Evolutionary conservation across 30 jellyfish, hydroid and myxozoan genomes (phyloP), one percentile per base, ranked within the genome.

Genomic region (Rhopilema esculentum): DNA sequence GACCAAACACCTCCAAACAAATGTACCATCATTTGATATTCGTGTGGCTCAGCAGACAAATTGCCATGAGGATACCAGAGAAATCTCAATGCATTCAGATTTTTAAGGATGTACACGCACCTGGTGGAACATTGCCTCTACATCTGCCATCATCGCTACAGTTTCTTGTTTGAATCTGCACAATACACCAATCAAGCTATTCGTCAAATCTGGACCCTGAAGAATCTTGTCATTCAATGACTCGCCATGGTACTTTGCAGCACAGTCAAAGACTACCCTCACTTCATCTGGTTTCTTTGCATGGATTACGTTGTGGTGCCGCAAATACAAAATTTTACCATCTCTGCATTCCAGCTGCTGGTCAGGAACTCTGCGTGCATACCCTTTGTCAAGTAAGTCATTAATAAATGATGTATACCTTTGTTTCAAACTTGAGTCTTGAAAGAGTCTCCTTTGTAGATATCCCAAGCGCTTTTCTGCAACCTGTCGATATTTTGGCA

Each of bases 41-140:
- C 88, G 21, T 51, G 77, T 18, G 83, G 74, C 4, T 64, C 63
- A 0, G 9, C 28, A 16, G 25, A 18, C 32, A 88, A 21, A 50
- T 88, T 88, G 26, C 89, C 96, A 61, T 71, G 52, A 4, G 92
- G 88, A 33, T 21, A 88, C 96, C 96, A 88, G 17, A 88, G 86
- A 66, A 88, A 88, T 20, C 96, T 2, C 40, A 88, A 50, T 23
- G 88, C 80, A 72, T 80, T 61, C 16, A 49, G 18, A 69, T 88
- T 88, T 27, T 80, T 49, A 16, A 6, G 87, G 80, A 53, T 50
- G 73, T 16, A 88, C 96, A 15, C 80, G 75, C 66, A 89, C 93
- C 66, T 89, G 96, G 22, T 49, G 80, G 57, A 88, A 88, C 96
- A 88, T 88, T 7, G 92, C 92, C 64, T 79, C 83, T 30, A 88